Percentiles rank a stretch among this genome's conserved stretches.
phyloP scores from a whole-genome alignment of 92 coral and sea anemone genomes.

The Hydrozoanthus gracilis region DNA sequence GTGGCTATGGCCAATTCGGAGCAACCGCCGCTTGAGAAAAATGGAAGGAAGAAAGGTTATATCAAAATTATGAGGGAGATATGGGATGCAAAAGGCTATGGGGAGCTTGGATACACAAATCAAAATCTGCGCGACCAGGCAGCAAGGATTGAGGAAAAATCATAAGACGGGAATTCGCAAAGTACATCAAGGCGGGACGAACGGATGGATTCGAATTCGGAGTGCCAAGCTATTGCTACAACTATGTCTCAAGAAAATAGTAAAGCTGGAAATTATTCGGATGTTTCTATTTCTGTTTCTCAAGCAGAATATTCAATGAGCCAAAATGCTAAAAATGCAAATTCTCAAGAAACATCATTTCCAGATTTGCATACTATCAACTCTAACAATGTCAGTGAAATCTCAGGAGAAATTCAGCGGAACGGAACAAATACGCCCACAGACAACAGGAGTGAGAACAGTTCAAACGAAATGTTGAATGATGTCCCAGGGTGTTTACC shows the following conservation, averaged over 20 bases:
- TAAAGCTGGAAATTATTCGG: constrained; percentile 17
- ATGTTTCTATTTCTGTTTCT: constrained; percentile 21
- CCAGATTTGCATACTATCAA: constrained; percentile 34
- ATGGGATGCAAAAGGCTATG: constrained; percentile 59
- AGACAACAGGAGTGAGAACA: constrained; percentile 26
- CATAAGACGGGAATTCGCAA: constrained; percentile 31
- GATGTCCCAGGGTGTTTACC: constrained; percentile 27
- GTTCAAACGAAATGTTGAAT: constrained; percentile 32
- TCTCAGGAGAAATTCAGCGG: constrained; percentile 35
- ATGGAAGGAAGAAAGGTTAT: constrained; percentile 50
- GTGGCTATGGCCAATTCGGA: constrained; percentile 35
- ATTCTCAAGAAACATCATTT: constrained; percentile 22
- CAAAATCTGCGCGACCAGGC: constrained; percentile 59
- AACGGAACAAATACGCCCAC: constrained; percentile 16
- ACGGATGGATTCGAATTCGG: constrained; percentile 26
- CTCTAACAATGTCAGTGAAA: constrained; percentile 19
- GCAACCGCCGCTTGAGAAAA: constrained; percentile 53
- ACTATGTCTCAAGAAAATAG: constrained; percentile 34
- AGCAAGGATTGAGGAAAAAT: constrained; percentile 55
- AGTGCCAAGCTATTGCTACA: constrained; percentile 21
- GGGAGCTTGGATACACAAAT: constrained; percentile 42
- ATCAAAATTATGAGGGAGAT: constrained; percentile 45
- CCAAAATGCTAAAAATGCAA: constrained; percentile 21
- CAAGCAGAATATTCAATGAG: constrained; percentile 30
- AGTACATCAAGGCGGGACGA: constrained; percentile 32